These are phyloP conservation scores for Tetrapedia diversipes DNA, from an alignment of 2,888 invertebrate species.

Conservation along the genomic window DNA sequence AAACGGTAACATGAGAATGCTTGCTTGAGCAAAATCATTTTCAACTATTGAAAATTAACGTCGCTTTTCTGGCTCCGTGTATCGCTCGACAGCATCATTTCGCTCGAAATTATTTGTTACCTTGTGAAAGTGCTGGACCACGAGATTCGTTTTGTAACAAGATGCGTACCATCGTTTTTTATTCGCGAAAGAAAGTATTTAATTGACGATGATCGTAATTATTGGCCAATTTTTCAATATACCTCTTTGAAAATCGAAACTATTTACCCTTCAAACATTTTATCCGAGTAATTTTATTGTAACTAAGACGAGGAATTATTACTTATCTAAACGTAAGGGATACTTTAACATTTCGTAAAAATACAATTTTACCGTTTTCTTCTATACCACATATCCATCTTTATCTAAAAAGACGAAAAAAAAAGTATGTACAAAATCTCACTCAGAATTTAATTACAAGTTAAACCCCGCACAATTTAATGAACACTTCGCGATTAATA, in stretches of 20 bases:
- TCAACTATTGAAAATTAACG: neutral
- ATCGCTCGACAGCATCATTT: neutral
- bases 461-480: neutral
- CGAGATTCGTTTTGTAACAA: no score
- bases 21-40: neutral
- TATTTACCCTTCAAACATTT: neutral
- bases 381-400: neutral
- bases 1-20: neutral
- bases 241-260: neutral
- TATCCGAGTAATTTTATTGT: neutral
- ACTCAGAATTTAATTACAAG: neutral
- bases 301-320: neutral
- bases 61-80: neutral
- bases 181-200: neutral
- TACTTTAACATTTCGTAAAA: neutral
- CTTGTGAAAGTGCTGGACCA: no score
- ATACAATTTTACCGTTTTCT: neutral
- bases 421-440: no score
- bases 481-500: no score
- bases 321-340: neutral
- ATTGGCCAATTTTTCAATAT: neutral
- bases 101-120: neutral
- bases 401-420: neutral
- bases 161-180: neutral
- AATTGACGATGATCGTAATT: neutral